Base-by-base conservation (phyloP, 2,113 vertebrate species). In the Psilopogon haemacephalus region DNA sequence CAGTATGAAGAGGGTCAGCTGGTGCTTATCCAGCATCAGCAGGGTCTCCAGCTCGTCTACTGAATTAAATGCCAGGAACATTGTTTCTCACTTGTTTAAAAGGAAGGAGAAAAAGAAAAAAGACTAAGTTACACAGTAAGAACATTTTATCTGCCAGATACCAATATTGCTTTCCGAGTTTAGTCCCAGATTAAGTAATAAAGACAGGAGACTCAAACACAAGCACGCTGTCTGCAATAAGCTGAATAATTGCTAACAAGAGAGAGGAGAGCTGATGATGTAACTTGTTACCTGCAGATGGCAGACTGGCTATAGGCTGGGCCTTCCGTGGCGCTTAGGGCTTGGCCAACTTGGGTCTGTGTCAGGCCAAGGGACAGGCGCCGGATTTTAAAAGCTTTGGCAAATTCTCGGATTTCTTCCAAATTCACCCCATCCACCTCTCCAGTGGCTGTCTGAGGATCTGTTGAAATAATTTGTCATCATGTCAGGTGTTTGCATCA, bases 381-480 rank as follows among this genome's bases (percentile, higher is more conserved):
- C 90, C 99, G 98, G 97, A 99, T 99, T 98, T 99, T 99, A 98
- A 99, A 99, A 92, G 99, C 99, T 98, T 99, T 99, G 98, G 99
- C 99, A 95, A 99, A 99, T 97, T 99, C 99, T 80, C 99, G 98
- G 78, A 99, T 99, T 98, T 99, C 99, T 97, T 99, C 99, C 97
- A 99, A 98, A 97, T 99, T 99, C 97, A 99, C 99, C 95, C 99
- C 99, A 80, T 99, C 99, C 97, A 99, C 99, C 97, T 99, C 99
- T 93, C 99, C 98, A 95, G 98, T 98, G 95, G 99, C 99, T 74
- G 98, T 99, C 94, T 99, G 99, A 90, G 99, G 99, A 98, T 99
- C 99, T 99, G 97, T 96, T 95, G 98, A 86, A 97, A 97, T 93
- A 97, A 93, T 86, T 94, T 96, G 96, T 94, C 75, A 95, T 38